Conservation (phyloP, 2,888 invertebrate species). For the Melikaiella ostensackeni region DNA sequence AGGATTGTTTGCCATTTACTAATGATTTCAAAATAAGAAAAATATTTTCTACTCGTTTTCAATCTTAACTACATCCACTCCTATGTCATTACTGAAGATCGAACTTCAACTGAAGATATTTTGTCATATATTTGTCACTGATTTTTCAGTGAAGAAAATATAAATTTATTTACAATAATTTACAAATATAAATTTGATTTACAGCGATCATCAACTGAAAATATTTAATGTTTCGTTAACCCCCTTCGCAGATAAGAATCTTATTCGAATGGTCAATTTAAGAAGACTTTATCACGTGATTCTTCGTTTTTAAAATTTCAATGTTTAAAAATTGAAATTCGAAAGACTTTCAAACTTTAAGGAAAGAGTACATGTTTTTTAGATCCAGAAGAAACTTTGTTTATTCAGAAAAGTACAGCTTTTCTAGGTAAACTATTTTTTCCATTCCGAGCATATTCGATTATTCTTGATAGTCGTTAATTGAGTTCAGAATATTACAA, state of each 20-base stretch:
- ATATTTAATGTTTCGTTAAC: background rate
- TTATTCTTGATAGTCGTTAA: too few relatives aligned
- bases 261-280: background rate
- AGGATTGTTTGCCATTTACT: background rate
- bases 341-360: background rate
- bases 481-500: too few relatives aligned
- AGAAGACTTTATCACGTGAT: background rate
- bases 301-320: background rate
- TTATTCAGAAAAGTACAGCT: too few relatives aligned
- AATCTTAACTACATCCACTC: background rate
- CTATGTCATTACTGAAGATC: slow-evolving; percentile 1
- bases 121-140: slow-evolving; percentile 5
- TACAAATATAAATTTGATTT: background rate
- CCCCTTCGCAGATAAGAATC: slow-evolving; percentile 10
- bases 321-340: background rate
- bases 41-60: background rate
- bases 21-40: background rate
- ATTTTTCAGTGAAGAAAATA: slow-evolving; percentile 7
- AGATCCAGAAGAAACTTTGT: too few relatives aligned
- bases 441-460: too few relatives aligned
- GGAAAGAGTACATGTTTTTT: too few relatives aligned
- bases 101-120: slow-evolving; percentile 23
- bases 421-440: too few relatives aligned
- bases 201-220: slow-evolving; percentile 19
- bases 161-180: background rate